Evolutionary conservation across 2,797 vertebrate species (phyloP), one percentile per base, ranked within the genome.

Genomic region (Luscinia luscinia): DNA sequence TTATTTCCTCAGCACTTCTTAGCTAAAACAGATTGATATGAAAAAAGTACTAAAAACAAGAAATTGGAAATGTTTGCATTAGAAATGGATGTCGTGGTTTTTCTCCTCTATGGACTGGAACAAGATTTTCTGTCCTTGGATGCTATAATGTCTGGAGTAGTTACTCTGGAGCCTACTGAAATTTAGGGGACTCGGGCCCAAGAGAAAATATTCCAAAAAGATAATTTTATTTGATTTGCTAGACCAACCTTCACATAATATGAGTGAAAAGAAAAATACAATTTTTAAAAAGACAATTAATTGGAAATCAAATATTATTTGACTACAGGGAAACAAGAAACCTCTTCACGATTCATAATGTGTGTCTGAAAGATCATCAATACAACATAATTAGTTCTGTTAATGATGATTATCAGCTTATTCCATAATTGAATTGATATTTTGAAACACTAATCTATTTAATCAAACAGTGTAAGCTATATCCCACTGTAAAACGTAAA

Each of bases 141-240:
- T 58, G 8, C 40, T 57, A 15, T 16, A 38, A 6, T 18, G 28
- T 23, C 46, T 46, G 46, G 46, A 46, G 22, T 23, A 23, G 46
- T 9, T 34, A 1, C 1, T 32, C 19, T 83, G 23, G 17, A 40
- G 3, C 32, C 49, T 38, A 1, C 0, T 68, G 23, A 83, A 76
- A 67, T 55, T 54, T 38, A 74, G 40, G 17, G 16, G 4, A 5
- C 8, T 89, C 0, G 0, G 9, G 26, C 38, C 23, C 20, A 6
- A 74, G 26, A 22, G 6, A 79, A 45, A 54, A 30, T 54, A 58
- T 7, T 66, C 19, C 8, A 26, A 30, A 82, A n/a, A 76, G 28
- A 40, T 41, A 0, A 40, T 41, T 75, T 67, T 4, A 58, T 69
- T 78, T 79, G 6, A 18, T 77, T 80, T 88, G 6, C 21, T 63